Evolutionary conservation across 2,888 invertebrate genomes (phyloP).

Genomic region (Eudasyphora cyanicolor): DNA sequence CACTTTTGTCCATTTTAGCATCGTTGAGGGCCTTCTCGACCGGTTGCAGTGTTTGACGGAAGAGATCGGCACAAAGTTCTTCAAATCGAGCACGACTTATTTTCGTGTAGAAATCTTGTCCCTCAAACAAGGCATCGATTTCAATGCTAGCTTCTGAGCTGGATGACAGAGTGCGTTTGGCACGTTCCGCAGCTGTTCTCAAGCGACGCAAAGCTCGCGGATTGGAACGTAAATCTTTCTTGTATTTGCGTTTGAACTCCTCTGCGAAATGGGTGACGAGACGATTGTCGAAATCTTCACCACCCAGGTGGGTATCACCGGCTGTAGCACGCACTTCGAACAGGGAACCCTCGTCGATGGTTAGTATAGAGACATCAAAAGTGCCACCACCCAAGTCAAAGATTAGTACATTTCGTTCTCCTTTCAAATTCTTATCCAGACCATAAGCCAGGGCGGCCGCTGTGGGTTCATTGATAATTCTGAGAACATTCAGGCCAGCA

Average conservation of each 20-base stretch:
- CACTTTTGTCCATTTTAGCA: constrained; percentile 88
- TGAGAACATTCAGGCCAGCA: constrained; percentile 92
- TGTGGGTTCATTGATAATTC: constrained; percentile 96
- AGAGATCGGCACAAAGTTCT: constrained; percentile 86
- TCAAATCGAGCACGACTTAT: constrained; percentile 88
- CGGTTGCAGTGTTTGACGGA: constrained; percentile 87
- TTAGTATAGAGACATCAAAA: constrained; percentile 96
- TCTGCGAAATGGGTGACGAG: constrained; percentile 94
- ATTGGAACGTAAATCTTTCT: constrained; percentile 85
- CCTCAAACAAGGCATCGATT: constrained; percentile 87
- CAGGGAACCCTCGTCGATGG: constrained; percentile 92
- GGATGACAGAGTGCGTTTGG: constrained; percentile 89
- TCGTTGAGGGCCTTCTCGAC: constrained; percentile 90
- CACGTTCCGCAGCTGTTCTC: constrained; percentile 88
- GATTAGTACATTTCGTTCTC: constrained; percentile 90
- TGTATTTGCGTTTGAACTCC: constrained; percentile 90
- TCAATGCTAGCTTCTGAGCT: constrained; percentile 88
- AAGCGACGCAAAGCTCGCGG: constrained; percentile 85
- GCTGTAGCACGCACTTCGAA: constrained; percentile 96
- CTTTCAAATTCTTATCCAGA: constrained; percentile 89
- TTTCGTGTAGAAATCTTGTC: constrained; percentile 86
- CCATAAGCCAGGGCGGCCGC: constrained; percentile 96
- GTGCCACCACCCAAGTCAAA: constrained; percentile 85
- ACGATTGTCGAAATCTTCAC: constrained; percentile 96
- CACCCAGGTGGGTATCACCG: constrained; percentile 95